Evolutionary conservation across 1,140 invertebrate genomes (phyloP), one percentile per base, ranked within the genome.

Genomic region (Condylostylus longicornis): DNA sequence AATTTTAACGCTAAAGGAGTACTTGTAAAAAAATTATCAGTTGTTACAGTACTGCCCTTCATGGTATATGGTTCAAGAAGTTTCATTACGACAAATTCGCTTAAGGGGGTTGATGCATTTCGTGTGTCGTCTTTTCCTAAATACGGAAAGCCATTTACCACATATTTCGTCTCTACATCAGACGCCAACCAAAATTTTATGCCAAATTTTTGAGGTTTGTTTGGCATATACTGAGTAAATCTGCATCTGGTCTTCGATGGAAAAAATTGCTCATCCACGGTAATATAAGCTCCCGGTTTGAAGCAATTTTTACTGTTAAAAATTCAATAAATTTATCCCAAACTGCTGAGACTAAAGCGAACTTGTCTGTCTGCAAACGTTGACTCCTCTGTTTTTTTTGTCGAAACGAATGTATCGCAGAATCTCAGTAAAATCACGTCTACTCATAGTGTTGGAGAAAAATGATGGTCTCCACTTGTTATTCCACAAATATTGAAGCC

Each of bases 221-320:
- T 47, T 25, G 41, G 39, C 43, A 58, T 60, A 37, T 51, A 58
- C 43, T 61, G 54, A 4, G 43, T 51, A 48, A 54, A 61, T 32
- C 25, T 42, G 42, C 49, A 61, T 35, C 48, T 45, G 1, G 46
- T 35, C 49, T 60, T 58, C 4, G 52, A 45, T 29, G 52, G 52
- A 47, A 59, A 61, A 13, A 61, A 37, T 33, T 60, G 55, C 44
- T 61, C 54, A 50, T 58, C 51, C 22, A 59, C 36, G 40, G 49
- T 50, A 29, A 58, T 48, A 48, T 56, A 45, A 42, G 20, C 36
- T 31, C 46, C 47, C 35, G 53, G 50, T 35, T 48, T 55, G 35
- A 50, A 61, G 42, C 49, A 52, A 42, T 40, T 46, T 43, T 54
- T 45, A 37, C 44, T 43, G 37, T 61, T 57, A n/a, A 25, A 25